Conservation (phyloP, 1,140 invertebrate species). For the Halesus radiatus region DNA sequence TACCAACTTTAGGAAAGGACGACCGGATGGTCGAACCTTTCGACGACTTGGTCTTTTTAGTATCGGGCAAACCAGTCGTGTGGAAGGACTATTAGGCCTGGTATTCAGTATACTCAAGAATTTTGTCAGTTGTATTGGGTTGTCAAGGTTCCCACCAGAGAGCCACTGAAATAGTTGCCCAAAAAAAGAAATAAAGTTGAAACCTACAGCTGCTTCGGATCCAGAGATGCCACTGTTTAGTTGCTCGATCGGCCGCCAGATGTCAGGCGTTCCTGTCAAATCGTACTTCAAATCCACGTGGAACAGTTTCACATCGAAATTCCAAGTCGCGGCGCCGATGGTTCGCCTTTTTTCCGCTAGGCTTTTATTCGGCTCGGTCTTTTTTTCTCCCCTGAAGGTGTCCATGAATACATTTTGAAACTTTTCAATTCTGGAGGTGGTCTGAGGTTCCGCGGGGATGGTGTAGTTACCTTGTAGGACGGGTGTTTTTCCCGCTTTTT, state of each 20-base stretch:
- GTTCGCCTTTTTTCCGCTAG: constrained; percentile 73
- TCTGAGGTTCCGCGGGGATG: constrained; percentile 59
- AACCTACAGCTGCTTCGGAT: constrained; percentile 71
- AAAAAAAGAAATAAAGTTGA: too few species aligned
- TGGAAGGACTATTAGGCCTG: too few species aligned
- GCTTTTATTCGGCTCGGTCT: constrained; percentile 39
- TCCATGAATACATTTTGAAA: constrained; percentile 44
- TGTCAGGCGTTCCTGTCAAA: constrained; percentile 79
- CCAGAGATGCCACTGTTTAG: constrained; percentile 76
- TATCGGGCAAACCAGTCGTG: too few species aligned
- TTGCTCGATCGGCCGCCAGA: constrained; percentile 81
- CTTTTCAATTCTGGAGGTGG: constrained; percentile 41
- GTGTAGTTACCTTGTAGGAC: not conserved
- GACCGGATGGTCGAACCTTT: too few species aligned
- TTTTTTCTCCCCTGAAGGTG: constrained; percentile 39
- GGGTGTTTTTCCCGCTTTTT: constrained; percentile 57
- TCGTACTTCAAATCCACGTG: constrained; percentile 74
- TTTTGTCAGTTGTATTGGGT: too few species aligned
- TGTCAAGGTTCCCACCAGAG: too few species aligned
- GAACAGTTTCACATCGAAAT: constrained; percentile 79
- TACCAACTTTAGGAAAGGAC: too few species aligned
- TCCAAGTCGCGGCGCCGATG: constrained; percentile 79
- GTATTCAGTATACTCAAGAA: too few species aligned
- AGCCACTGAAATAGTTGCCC: too few species aligned
- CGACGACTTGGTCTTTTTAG: too few species aligned